A percentile compares a stretch with the other conserved stretches of the same genome.
These are phyloP conservation scores for Xyrichtys novacula DNA, from an alignment of 2,797 vertebrate genomes.

Conservation along the genomic window DNA sequence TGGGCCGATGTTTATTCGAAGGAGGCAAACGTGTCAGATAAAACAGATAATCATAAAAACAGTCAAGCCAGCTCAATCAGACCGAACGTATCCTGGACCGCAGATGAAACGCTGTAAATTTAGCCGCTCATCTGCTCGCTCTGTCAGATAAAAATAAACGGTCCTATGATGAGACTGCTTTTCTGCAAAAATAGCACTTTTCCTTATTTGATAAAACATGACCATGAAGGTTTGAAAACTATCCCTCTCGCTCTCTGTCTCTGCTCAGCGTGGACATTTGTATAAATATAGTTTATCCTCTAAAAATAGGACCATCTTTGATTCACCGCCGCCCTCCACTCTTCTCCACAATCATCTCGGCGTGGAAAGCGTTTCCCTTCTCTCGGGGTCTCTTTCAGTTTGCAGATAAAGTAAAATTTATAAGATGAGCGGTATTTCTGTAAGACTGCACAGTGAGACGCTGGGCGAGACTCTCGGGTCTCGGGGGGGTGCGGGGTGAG, in stretches of 20 bases:
- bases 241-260: constrained; percentile 76
- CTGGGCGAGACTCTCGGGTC: constrained; percentile 64
- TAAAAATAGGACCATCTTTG: constrained; percentile 81
- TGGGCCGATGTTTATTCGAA: constrained; percentile 49
- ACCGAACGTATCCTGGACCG: constrained; percentile 40
- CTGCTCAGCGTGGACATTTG: constrained; percentile 71
- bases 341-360: constrained; percentile 70
- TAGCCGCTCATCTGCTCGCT: constrained; percentile 78
- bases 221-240: constrained; percentile 83
- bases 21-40: constrained; percentile 55
- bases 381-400: constrained; percentile 62
- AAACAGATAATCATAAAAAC: constrained; percentile 62
- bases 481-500: constrained; percentile 54
- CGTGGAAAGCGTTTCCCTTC: constrained; percentile 65
- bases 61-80: constrained; percentile 66
- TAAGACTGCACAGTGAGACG: constrained; percentile 74
- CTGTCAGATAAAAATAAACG: constrained; percentile 73
- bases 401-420: constrained; percentile 61
- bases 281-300: constrained; percentile 85
- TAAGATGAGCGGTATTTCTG: constrained; percentile 50
- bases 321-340: constrained; percentile 63
- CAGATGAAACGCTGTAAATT: constrained; percentile 72
- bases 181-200: constrained; percentile 81
- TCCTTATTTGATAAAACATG: constrained; percentile 71
- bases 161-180: constrained; percentile 72